Conservation (phyloP, 2,113 vertebrate genomes). For the Smithornis capensis region DNA sequence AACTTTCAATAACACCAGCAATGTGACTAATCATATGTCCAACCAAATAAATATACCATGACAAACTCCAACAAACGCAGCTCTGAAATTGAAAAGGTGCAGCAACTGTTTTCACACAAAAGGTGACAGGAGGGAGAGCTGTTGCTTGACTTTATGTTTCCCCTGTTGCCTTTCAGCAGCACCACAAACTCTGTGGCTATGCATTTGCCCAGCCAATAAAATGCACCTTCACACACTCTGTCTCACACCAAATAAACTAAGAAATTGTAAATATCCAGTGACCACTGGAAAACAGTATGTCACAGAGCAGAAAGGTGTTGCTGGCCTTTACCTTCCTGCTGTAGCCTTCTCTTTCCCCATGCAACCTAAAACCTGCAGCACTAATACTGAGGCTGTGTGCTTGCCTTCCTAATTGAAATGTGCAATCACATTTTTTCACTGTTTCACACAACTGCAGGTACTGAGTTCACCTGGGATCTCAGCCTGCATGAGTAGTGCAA, state of each 20-base stretch:
- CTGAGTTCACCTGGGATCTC: not conserved
- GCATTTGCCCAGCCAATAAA: not conserved
- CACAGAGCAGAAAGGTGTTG: not conserved
- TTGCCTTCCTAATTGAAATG: not conserved
- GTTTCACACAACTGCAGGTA: fast-evolving
- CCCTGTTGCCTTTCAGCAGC: not conserved
- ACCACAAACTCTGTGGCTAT: not conserved
- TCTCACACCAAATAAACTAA: not conserved
- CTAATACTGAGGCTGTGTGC: too few species aligned
- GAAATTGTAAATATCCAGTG: not conserved
- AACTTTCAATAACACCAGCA: too few species aligned
- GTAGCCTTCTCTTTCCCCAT: not conserved
- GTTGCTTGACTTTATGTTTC: not conserved
- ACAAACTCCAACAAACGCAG: not conserved
- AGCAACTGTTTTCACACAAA: not conserved
- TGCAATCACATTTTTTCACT: not conserved
- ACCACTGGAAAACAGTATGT: not conserved
- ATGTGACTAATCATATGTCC: not conserved
- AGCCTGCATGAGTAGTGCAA: too few species aligned
- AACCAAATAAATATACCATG: not conserved
- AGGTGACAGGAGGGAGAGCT: not conserved
- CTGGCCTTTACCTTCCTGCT: not conserved
- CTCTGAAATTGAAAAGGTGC: not conserved
- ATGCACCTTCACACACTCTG: not conserved
- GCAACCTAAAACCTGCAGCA: not conserved